phyloP scores from a whole-genome alignment of 2,888 invertebrate genomes.

The Agriopis aurantiaria region DNA sequence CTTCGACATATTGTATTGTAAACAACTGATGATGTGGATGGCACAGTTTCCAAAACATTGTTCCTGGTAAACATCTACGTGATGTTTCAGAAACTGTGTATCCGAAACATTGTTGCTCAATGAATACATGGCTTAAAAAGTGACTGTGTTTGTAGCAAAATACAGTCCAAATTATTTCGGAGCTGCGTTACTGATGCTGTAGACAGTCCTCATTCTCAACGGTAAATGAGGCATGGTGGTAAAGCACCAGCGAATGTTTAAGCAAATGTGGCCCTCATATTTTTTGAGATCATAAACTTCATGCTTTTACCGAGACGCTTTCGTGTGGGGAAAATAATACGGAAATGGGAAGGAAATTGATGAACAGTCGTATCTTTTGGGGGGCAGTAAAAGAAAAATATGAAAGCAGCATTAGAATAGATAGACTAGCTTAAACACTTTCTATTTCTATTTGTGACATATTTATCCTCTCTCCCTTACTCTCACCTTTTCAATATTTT shows the following conservation, averaged over 20 bases:
- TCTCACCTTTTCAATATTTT: too few species aligned
- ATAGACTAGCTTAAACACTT: not conserved
- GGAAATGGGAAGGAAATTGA: constrained; percentile 34
- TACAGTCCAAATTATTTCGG: not conserved
- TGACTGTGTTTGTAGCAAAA: too few species aligned
- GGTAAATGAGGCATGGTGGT: constrained; percentile 37
- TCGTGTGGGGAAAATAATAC: constrained; percentile 27
- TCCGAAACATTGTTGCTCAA: too few species aligned
- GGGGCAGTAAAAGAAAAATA: constrained; percentile 3
- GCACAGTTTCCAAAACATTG: too few species aligned
- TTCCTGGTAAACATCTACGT: too few species aligned
- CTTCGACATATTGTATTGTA: too few species aligned
- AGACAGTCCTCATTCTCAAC: constrained; percentile 12
- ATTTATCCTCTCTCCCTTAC: too few species aligned
- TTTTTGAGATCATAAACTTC: constrained; percentile 36
- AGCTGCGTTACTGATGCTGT: constrained; percentile 18
- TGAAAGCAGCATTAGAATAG: not conserved
- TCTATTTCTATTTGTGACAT: too few species aligned
- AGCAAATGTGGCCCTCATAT: constrained; percentile 34
- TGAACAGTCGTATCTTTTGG: constrained; percentile 17
- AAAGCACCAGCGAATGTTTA: constrained; percentile 36
- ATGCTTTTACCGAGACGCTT: constrained; percentile 25
- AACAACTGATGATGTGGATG: too few species aligned
- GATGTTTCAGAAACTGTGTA: too few species aligned
- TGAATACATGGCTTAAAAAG: too few species aligned